These are phyloP conservation scores for Frankliniella intonsa DNA, from an alignment of 2,888 invertebrate genomes.

Conservation along the genomic window DNA sequence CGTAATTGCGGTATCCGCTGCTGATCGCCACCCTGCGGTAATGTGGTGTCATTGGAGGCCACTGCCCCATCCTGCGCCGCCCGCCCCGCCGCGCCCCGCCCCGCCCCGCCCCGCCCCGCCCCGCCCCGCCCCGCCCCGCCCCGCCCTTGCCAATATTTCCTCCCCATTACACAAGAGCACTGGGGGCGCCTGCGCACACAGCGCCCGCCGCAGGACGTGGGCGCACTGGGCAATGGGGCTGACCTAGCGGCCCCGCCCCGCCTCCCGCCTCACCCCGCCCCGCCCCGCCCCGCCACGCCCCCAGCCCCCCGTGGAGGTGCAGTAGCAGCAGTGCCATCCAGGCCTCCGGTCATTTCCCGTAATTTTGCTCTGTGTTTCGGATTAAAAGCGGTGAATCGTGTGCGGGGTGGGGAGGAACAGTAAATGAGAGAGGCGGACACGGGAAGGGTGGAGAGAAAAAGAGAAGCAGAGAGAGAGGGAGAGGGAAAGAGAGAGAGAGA, in stretches of 20 bases:
- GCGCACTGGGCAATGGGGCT: not conserved
- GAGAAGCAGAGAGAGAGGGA: no score
- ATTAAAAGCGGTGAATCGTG: conserved; percentile 4
- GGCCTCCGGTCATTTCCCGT: no score
- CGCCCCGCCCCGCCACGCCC: conserved; percentile 28
- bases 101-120: not conserved
- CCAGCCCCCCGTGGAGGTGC: no score
- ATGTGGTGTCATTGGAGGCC: conserved; percentile 18
- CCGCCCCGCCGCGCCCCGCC: not conserved
- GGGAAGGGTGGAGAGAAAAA: not conserved
- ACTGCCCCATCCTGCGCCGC: not conserved
- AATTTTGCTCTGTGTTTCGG: conserved; percentile 31
- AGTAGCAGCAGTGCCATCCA: no score
- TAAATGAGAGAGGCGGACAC: not conserved
- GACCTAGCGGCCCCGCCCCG: not conserved
- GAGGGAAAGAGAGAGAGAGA: conserved; percentile 7
- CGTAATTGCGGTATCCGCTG: no score
- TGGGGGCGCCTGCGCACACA: not conserved
- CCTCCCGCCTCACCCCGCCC: not conserved
- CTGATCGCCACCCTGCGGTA: not conserved
- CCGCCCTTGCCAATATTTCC: conserved; percentile 8
- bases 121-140: not conserved
- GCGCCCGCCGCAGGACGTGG: not conserved
- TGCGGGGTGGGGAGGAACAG: not conserved
- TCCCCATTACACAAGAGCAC: not conserved